A percentile compares a stretch with the other conserved stretches of the same genome.
These are phyloP conservation scores for Semnopithecus entellus DNA, from an alignment of 2,113 vertebrate species.

Conservation along the genomic window DNA sequence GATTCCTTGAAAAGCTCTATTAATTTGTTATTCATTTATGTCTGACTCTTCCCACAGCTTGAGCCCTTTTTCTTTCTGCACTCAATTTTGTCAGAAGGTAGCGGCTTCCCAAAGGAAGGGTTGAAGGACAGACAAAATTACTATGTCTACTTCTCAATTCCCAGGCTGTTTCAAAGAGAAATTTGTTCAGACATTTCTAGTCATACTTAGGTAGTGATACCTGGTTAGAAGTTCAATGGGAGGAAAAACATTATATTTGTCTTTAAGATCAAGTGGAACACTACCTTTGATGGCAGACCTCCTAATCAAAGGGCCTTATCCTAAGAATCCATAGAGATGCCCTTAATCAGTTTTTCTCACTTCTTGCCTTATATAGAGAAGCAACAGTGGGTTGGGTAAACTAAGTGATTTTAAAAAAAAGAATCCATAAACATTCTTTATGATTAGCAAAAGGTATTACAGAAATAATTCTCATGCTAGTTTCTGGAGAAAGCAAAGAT, in stretches of 20 bases:
- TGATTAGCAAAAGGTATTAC: slow-evolving; percentile 22
- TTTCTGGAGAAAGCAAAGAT: slow-evolving; percentile 36
- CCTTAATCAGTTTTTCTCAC: neutral
- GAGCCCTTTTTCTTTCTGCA: neutral
- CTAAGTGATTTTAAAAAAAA: neutral
- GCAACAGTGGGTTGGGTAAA: neutral
- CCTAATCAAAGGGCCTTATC: neutral
- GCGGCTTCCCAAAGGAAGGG: neutral
- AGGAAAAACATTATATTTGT: neutral
- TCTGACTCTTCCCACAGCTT: neutral
- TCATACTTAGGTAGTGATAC: neutral
- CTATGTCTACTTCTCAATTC: neutral
- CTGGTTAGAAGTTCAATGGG: neutral
- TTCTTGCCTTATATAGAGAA: slow-evolving; percentile 9
- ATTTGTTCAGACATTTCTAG: neutral
- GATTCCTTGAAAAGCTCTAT: neutral
- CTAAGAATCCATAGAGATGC: neutral
- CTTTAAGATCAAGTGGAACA: neutral
- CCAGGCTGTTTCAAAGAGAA: neutral
- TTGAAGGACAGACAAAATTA: neutral
- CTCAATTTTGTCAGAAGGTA: slow-evolving; percentile 19
- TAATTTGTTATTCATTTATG: neutral
- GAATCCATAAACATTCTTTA: neutral
- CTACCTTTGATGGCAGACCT: neutral
- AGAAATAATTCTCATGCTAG: slow-evolving; percentile 31